These are phyloP conservation scores for Entosphenus tridentatus DNA, from an alignment of 2,113 vertebrate species.

Conservation along the genomic window DNA sequence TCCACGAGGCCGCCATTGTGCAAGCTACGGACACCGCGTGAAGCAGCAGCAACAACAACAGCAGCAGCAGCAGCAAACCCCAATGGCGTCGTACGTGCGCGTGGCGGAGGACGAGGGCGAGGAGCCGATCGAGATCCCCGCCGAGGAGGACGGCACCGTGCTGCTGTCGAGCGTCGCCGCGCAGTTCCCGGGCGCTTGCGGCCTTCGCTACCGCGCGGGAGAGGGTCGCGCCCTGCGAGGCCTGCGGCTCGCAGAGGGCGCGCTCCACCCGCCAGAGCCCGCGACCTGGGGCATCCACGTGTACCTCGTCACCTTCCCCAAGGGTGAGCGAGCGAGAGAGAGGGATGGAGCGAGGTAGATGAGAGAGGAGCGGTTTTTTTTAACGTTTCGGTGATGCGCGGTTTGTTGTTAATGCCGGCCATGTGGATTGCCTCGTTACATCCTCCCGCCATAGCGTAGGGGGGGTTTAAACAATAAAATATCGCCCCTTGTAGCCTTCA, in stretches of 20 bases:
- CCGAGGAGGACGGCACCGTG: constrained; percentile 87
- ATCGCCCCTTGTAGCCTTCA: too few relatives aligned
- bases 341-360: too few relatives aligned
- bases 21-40: too few relatives aligned
- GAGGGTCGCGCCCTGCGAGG: constrained; percentile 92
- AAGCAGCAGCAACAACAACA: too few relatives aligned
- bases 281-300: constrained; percentile 77
- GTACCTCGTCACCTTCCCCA: constrained; percentile 89
- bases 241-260: constrained; percentile 66
- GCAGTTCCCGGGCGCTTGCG: constrained; percentile 86
- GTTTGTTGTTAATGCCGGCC: neutral
- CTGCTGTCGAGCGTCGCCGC: constrained; percentile 72
- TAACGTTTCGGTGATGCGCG: constrained; percentile 8
- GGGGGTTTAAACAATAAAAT: too few relatives aligned
- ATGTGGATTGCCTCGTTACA: too few relatives aligned
- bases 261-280: constrained; percentile 58
- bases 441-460: too few relatives aligned
- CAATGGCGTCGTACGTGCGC: constrained; percentile 37
- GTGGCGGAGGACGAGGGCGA: constrained; percentile 91
- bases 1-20: too few relatives aligned
- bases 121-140: constrained; percentile 92
- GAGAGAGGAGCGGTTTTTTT: too few relatives aligned
- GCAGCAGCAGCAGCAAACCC: too few relatives aligned
- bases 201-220: constrained; percentile 64
- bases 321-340: constrained; percentile 30